Conservation (phyloP, 1,140 invertebrate genomes). For the Antheraea pernyi region DNA sequence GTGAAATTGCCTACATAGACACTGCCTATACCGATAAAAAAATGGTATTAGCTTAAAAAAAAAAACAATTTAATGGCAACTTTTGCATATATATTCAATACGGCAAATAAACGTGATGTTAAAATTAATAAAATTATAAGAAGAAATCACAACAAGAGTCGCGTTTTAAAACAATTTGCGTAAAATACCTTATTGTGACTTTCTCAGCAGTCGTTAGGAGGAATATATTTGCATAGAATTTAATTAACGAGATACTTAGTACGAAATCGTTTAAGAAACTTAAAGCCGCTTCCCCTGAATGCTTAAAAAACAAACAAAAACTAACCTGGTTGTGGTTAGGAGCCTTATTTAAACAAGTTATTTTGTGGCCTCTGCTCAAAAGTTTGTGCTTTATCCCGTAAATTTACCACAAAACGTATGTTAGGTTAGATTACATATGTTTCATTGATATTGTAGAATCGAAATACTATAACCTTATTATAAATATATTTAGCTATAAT, state of each 20-base stretch:
- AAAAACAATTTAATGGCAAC: too few relatives aligned
- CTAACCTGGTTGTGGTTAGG: conserved; percentile 11
- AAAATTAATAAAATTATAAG: too few relatives aligned
- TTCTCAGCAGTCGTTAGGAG: conserved; percentile 31
- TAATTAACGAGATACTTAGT: conserved; percentile 36
- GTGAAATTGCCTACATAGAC: too few relatives aligned
- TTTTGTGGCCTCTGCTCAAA: conserved; percentile 15
- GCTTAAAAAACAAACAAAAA: conserved; percentile 23
- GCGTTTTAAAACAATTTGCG: background rate
- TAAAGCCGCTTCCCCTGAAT: conserved; percentile 6
- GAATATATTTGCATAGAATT: conserved; percentile 43
- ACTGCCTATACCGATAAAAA: too few relatives aligned
- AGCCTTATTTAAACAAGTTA: conserved; percentile 20
- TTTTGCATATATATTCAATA: too few relatives aligned
- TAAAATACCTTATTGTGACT: conserved; percentile 22
- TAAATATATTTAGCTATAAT: too few relatives aligned
- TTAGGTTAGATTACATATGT: too few relatives aligned
- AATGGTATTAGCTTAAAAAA: too few relatives aligned
- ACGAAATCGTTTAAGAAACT: conserved; percentile 31
- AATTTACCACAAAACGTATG: background rate
- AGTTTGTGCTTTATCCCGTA: background rate
- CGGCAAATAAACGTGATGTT: too few relatives aligned
- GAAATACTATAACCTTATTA: too few relatives aligned
- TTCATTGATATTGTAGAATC: too few relatives aligned
- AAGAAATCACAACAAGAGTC: background rate